These are phyloP conservation scores for Eledona agricola DNA, from an alignment of 2,888 invertebrate genomes.

Conservation along the genomic window DNA sequence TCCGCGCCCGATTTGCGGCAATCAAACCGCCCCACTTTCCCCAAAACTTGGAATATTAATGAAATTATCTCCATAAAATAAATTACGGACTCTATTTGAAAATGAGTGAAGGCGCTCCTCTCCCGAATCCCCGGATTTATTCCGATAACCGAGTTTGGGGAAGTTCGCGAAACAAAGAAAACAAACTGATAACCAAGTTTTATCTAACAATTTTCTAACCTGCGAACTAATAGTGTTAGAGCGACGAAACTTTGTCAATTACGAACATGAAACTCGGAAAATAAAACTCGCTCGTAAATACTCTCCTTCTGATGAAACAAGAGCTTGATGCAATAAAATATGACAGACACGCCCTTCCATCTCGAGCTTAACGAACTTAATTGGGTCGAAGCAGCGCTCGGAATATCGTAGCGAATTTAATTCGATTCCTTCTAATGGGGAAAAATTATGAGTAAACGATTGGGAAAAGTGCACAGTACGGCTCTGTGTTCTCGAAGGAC, in stretches of 20 bases:
- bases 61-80: slow-evolving; percentile 23
- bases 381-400: slow-evolving; percentile 12
- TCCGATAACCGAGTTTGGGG: slow-evolving; percentile 22
- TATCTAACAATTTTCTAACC: slow-evolving; percentile 34
- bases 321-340: slow-evolving; percentile 23
- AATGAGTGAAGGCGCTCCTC: slow-evolving; percentile 28
- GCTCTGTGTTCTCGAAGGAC: slow-evolving; percentile 34
- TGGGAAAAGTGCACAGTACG: too few species aligned
- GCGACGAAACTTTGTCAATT: slow-evolving; percentile 33
- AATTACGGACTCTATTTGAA: slow-evolving; percentile 26
- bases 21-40: slow-evolving; percentile 16
- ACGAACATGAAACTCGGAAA: slow-evolving; percentile 31
- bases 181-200: slow-evolving; percentile 30
- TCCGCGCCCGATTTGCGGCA: slow-evolving; percentile 12
- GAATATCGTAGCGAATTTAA: slow-evolving; percentile 15
- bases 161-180: slow-evolving; percentile 23
- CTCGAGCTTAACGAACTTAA: slow-evolving; percentile 16
- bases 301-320: slow-evolving; percentile 6
- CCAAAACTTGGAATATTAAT: slow-evolving; percentile 24
- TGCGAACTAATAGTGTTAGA: slow-evolving; percentile 33
- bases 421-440: too few species aligned
- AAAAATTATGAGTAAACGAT: too few species aligned
- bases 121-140: slow-evolving; percentile 28
- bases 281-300: slow-evolving; percentile 28
- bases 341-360: slow-evolving; percentile 15